Conservation (phyloP, 1,140 invertebrate species). For the Phymorhynchus buccinoides region DNA sequence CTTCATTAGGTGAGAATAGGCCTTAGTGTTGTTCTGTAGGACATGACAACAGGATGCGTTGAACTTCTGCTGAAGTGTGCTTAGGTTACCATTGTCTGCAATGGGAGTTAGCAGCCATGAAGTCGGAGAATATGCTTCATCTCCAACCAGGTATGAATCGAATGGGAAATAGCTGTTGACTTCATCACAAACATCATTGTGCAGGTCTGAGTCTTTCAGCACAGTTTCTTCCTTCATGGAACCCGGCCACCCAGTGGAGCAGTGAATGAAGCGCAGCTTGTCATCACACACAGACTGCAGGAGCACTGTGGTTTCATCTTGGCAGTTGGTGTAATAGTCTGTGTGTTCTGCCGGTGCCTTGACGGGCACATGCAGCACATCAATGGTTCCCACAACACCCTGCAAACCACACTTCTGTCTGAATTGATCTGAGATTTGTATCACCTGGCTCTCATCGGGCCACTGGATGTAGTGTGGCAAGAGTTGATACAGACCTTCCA, state of each 20-base stretch:
- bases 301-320: conserved; percentile 29
- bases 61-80: conserved; percentile 14
- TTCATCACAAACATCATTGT: conserved; percentile 27
- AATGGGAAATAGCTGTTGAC: conserved; percentile 30
- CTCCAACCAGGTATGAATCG: conserved; percentile 26
- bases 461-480: conserved; percentile 39
- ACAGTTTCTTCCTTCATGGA: conserved; percentile 38
- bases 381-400: conserved; percentile 36
- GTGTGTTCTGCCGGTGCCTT: conserved; percentile 21
- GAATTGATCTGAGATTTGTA: not conserved
- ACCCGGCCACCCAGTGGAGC: conserved; percentile 41
- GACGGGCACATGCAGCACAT: conserved; percentile 35
- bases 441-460: conserved; percentile 9
- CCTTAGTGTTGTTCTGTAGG: not conserved
- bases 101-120: conserved; percentile 42
- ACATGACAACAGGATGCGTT: conserved; percentile 7
- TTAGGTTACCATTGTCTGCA: not conserved
- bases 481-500: conserved; percentile 34
- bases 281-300: conserved; percentile 44
- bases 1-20: conserved; percentile 23
- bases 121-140: conserved; percentile 25
- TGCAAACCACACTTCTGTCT: conserved; percentile 9
- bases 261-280: conserved; percentile 41
- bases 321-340: conserved; percentile 37
- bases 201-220: conserved; percentile 40